Evolutionary conservation across 2,797 vertebrate species (phyloP).

Genomic region (Graptemys geographica): DNA sequence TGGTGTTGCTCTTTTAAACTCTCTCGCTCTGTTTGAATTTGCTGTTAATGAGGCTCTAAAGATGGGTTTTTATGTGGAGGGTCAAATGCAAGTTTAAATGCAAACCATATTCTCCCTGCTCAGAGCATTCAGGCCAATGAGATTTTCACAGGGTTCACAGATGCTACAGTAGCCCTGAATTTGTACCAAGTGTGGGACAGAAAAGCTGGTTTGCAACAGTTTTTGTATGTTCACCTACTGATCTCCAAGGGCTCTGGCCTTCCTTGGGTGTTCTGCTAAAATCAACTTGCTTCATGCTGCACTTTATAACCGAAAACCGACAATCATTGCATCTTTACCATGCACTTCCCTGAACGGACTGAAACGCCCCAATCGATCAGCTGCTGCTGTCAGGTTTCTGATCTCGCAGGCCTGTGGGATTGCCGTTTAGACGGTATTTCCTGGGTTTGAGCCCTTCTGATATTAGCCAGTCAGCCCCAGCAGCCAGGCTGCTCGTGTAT

Average conservation of each 20-base stretch:
- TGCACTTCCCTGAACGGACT: fast-evolving
- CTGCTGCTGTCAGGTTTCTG: fast-evolving
- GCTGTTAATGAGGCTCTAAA: not conserved
- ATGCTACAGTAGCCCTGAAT: slow-evolving; percentile 35
- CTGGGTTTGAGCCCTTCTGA: fast-evolving
- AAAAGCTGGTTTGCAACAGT: not conserved
- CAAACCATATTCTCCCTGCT: not conserved
- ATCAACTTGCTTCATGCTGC: not conserved
- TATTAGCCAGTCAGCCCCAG: fast-evolving
- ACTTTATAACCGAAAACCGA: fast-evolving
- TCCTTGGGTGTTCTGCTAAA: not conserved
- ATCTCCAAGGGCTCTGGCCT: not conserved
- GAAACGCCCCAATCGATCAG: fast-evolving
- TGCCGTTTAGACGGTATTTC: fast-evolving
- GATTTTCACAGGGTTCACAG: slow-evolving; percentile 24
- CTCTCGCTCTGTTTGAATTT: fast-evolving
- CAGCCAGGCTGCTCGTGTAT: not conserved
- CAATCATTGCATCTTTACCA: fast-evolving
- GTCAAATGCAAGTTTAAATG: slow-evolving; percentile 24
- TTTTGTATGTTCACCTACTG: not conserved
- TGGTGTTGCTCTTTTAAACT: fast-evolving
- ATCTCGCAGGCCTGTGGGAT: fast-evolving
- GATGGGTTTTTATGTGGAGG: not conserved
- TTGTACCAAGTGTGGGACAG: not conserved
- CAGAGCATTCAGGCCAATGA: not conserved